A percentile compares a stretch with the other conserved stretches of the same genome.
Evolutionary conservation across 2,113 vertebrate species (phyloP).

Genomic region (Erythrolamprus reginae): DNA sequence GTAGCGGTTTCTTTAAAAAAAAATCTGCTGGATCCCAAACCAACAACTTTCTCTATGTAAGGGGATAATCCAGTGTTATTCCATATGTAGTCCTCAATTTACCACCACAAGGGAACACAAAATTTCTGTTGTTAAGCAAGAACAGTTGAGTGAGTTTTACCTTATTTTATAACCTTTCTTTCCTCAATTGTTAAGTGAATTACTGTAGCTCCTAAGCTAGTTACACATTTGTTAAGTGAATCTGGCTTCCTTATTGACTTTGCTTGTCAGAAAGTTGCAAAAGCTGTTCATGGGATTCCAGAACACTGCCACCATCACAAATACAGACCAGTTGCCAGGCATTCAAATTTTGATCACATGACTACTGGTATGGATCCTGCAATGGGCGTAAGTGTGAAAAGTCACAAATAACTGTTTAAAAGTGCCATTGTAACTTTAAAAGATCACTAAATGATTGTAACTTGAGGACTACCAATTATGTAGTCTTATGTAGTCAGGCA

Average conservation of each 20-base stretch:
- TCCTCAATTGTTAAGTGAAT: background rate
- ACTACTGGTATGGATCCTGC: background rate
- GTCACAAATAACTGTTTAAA: background rate
- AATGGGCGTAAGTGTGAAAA: background rate
- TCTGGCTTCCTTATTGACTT: background rate
- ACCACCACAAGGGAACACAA: background rate
- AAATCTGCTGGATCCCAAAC: background rate
- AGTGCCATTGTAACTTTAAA: background rate
- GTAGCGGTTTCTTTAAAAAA: background rate
- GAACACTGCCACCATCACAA: background rate
- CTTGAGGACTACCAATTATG: background rate
- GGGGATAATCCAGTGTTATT: background rate
- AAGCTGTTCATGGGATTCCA: background rate
- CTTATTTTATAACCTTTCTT: background rate
- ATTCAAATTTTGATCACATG: background rate
- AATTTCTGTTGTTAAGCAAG: background rate
- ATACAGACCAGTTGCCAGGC: background rate
- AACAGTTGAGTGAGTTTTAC: background rate
- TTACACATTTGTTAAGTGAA: background rate
- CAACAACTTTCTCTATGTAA: background rate
- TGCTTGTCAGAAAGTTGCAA: background rate
- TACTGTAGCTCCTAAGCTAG: background rate
- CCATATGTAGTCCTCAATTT: background rate
- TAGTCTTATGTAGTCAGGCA: background rate
- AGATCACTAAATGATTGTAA: background rate